Conservation (phyloP, 2,888 invertebrate species). For the Adineta ricciae region DNA sequence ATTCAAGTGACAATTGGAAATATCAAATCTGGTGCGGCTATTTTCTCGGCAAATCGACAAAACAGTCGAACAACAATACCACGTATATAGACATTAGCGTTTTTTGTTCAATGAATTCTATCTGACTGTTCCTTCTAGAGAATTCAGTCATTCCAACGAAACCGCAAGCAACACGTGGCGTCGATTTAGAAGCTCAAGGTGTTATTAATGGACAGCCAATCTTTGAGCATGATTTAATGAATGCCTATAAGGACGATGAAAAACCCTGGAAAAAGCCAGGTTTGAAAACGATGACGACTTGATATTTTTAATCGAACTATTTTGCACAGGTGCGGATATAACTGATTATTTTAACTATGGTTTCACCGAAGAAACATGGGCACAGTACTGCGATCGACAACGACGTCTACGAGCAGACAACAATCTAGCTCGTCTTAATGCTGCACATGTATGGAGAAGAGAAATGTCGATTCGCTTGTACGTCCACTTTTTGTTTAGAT, state of each 20-base stretch:
- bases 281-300: neutral
- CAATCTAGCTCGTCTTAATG: slow-evolving; percentile 16
- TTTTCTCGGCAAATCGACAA: neutral
- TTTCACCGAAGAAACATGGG: slow-evolving; percentile 97
- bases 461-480: too few relatives aligned
- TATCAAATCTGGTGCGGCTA: neutral
- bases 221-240: slow-evolving; percentile 79
- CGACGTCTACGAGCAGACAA: slow-evolving; percentile 46
- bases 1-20: neutral
- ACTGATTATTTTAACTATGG: slow-evolving; percentile 98
- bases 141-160: neutral
- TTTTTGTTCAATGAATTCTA: too few relatives aligned
- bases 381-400: slow-evolving; percentile 77
- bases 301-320: too few relatives aligned
- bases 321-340: slow-evolving; percentile 65
- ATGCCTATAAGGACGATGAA: slow-evolving; percentile 88
- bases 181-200: slow-evolving; percentile 78
- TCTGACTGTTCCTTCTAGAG: neutral
- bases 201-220: slow-evolving; percentile 78
- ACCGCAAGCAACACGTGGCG: neutral
- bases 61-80: slow-evolving; percentile 5
- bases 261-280: slow-evolving; percentile 97
- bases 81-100: neutral
- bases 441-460: neutral
- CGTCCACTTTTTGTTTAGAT: neutral